phyloP scores from a whole-genome alignment of 35 echinoderm and acorn worm species.

The Patiria miniata region DNA sequence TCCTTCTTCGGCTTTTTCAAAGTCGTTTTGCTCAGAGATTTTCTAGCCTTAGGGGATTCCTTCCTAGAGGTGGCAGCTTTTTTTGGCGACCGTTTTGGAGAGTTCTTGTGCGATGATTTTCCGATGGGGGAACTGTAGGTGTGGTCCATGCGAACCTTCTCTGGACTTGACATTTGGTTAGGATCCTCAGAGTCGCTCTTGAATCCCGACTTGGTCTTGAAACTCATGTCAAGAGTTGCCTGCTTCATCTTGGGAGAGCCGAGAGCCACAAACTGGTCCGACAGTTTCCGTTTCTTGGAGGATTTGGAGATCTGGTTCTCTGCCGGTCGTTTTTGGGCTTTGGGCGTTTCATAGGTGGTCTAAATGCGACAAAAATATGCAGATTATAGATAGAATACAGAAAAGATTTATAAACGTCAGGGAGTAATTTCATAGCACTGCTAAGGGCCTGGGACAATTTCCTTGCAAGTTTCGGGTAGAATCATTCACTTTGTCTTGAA shows the following conservation, averaged over 20 bases:
- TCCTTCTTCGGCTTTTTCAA: not conserved
- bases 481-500: too few relatives aligned
- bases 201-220: conserved; percentile 11
- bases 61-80: not conserved
- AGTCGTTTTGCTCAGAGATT: not conserved
- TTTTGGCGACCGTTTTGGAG: conserved; percentile 10
- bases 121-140: conserved; percentile 79
- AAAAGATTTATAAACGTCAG: too few relatives aligned
- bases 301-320: not conserved
- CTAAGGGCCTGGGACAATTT: too few relatives aligned
- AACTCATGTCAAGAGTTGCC: conserved; percentile 17
- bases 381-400: too few relatives aligned
- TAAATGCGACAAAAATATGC: not conserved
- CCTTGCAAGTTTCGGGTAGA: too few relatives aligned
- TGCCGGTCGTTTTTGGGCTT: conserved; percentile 10
- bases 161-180: conserved; percentile 54
- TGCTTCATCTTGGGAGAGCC: conserved; percentile 16
- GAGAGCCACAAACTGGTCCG: not conserved
- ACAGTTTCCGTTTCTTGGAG: conserved; percentile 30
- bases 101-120: conserved; percentile 8
- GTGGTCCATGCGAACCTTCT: conserved; percentile 89
- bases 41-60: not conserved
- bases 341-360: conserved; percentile 16
- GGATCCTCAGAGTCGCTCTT: not conserved
- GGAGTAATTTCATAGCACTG: too few relatives aligned